Conservation (phyloP, 1,140 invertebrate species). For the Gerris buenoi region DNA sequence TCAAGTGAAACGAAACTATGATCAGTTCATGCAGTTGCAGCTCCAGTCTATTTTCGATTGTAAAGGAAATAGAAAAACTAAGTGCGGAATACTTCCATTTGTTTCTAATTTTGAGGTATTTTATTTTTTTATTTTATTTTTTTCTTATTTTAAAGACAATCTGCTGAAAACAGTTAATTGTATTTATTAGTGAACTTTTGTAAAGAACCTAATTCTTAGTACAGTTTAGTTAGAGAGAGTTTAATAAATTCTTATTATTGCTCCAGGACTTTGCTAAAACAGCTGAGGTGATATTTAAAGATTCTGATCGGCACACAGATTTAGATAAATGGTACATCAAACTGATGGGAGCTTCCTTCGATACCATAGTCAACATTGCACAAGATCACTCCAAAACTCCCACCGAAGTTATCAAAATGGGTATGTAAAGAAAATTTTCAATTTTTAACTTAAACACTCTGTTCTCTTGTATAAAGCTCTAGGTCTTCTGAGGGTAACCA, state of each 20-base stretch:
- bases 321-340: constrained; percentile 89
- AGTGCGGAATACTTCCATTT: constrained; percentile 84
- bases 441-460: too few species aligned
- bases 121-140: background rate
- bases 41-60: constrained; percentile 68
- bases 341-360: constrained; percentile 72
- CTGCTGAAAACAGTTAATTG: background rate
- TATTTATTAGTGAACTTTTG: too few species aligned
- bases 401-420: constrained; percentile 85
- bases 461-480: too few species aligned
- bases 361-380: constrained; percentile 62
- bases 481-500: too few species aligned
- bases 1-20: constrained; percentile 88
- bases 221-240: background rate
- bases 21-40: constrained; percentile 79
- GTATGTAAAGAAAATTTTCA: too few species aligned
- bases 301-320: constrained; percentile 78
- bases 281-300: constrained; percentile 74
- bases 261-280: constrained; percentile 65
- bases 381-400: constrained; percentile 86
- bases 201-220: background rate
- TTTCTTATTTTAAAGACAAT: background rate
- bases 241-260: constrained; percentile 3
- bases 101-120: constrained; percentile 68
- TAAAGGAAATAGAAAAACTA: constrained; percentile 49